Evolutionary conservation across 1,140 invertebrate genomes (phyloP), one percentile per base, ranked within the genome.

Genomic region (Orchesella cincta): DNA sequence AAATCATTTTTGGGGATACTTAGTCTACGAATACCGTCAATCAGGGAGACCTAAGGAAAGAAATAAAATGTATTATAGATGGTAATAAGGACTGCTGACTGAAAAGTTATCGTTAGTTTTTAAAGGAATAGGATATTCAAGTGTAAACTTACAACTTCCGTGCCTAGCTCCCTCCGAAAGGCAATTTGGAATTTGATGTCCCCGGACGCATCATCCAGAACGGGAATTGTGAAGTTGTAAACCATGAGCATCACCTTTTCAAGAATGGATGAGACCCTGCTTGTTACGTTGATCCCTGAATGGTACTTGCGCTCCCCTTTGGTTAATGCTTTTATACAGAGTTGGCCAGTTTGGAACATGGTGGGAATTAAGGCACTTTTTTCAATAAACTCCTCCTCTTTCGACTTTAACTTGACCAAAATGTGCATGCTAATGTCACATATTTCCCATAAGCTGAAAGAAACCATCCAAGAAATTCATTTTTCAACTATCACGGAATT

Each of bases 381-480:
- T 0, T 76, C 75, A 1, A 76, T 57, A 52, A 46, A 76, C 23
- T 76, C 71, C 29, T 76, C 28, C 1, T 28, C 29, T 1, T 70
- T 29, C 26, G 39, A n/a, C 31, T 57, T 35, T 18, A 79, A 54
- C 29, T 74, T 71, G 28, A 70, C 73, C 18, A 79, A 70, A 34
- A 79, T 79, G 8, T 79, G 33, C 23, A 79, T 26, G 0, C 52
- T 36, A 12, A 79, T 16, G 23, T 64, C 71, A 34, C 76, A 74
- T 1, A 76, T 72, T 33, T 79, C 71, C 74, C 74, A 79, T 23
- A 79, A 26, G 26, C 78, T 79, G 18, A 14, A 67, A 57, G 31
- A 31, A 67, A 31, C 31, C 8, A 67, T 2, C 14, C 29, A 67
- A 29, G 14, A 23, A 12, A 12, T 57, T 57, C 12, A 23, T 57